These are phyloP conservation scores for Drosophila pachea DNA, from an alignment of 1,140 invertebrate genomes.

Conservation along the genomic window DNA sequence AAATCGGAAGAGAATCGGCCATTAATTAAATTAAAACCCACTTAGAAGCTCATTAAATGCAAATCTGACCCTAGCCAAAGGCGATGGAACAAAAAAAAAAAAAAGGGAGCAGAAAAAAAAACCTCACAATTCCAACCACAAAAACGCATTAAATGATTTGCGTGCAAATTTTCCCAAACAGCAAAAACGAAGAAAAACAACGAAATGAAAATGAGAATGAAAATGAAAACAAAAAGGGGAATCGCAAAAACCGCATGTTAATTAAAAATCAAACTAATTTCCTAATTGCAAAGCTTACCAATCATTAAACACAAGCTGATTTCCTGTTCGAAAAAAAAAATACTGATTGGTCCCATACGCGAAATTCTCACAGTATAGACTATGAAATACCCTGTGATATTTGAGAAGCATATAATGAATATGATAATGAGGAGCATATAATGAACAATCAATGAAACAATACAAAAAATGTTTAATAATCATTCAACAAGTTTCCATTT, in stretches of 20 bases:
- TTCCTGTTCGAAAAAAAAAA: constrained; percentile 19
- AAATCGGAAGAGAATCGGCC: constrained; percentile 9
- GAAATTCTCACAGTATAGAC: background rate
- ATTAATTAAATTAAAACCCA: constrained; percentile 77
- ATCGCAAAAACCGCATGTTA: constrained; percentile 69
- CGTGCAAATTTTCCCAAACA: constrained; percentile 56
- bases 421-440: too few species aligned
- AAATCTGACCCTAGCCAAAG: constrained; percentile 51
- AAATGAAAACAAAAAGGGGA: constrained; percentile 48
- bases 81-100: constrained; percentile 46
- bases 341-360: background rate
- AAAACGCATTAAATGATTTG: constrained; percentile 76
- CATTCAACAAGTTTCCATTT: too few species aligned
- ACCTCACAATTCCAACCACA: constrained; percentile 65
- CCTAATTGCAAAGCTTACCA: constrained; percentile 74
- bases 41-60: constrained; percentile 76
- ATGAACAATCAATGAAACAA: too few species aligned
- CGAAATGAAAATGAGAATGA: constrained; percentile 23
- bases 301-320: constrained; percentile 66
- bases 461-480: too few species aligned
- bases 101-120: background rate
- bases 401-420: too few species aligned
- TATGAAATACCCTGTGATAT: constrained; percentile 1
- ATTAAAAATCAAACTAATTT: constrained; percentile 78
- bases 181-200: constrained; percentile 43